These are phyloP conservation scores for Mormoops blainvillei DNA, from an alignment of 2,113 vertebrate genomes.

Conservation along the genomic window DNA sequence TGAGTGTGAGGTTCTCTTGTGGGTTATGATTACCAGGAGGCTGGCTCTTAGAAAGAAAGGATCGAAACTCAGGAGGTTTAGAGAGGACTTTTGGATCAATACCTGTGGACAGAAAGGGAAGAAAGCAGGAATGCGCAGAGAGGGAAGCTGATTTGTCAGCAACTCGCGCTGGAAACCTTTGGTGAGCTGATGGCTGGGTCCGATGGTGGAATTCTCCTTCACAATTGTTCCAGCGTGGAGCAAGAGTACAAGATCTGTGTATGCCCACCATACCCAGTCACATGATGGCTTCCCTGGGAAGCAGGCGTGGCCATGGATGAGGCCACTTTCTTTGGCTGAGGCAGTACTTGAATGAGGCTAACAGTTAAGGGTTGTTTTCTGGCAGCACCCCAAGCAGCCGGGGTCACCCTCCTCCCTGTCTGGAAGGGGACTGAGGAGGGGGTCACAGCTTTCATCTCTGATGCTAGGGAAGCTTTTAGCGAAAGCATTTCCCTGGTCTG, in stretches of 20 bases:
- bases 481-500: neutral
- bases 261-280: neutral
- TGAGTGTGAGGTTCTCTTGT: neutral
- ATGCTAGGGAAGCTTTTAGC: neutral
- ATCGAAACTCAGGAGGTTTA: neutral
- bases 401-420: neutral
- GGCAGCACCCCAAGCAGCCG: neutral
- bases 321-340: neutral
- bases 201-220: neutral
- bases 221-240: neutral
- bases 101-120: neutral
- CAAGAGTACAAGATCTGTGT: neutral
- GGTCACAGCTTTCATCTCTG: neutral
- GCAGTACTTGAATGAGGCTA: neutral
- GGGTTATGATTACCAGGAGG: neutral
- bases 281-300: neutral
- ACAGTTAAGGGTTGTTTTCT: neutral
- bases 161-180: neutral
- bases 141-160: neutral
- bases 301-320: neutral
- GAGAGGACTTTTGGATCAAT: neutral
- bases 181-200: neutral
- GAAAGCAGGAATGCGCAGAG: neutral
- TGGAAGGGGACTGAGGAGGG: neutral
- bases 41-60: neutral